A percentile compares a stretch with the other conserved stretches of the same genome.
Conservation (phyloP, 2,888 invertebrate species). For the Leucania comma region DNA sequence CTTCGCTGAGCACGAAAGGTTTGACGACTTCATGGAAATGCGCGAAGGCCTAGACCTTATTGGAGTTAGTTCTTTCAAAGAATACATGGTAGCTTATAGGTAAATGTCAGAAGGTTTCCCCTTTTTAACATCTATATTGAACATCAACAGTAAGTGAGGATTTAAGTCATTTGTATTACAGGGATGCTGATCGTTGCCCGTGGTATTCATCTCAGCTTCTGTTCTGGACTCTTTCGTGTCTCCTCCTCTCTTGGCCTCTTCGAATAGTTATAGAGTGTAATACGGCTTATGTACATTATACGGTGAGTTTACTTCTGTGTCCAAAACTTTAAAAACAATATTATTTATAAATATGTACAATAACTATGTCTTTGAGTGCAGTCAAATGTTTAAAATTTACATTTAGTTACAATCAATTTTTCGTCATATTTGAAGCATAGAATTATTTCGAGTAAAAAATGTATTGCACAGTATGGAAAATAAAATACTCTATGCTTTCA, state of each 20-base stretch:
- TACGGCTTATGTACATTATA: slow-evolving; percentile 95
- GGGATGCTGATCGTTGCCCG: slow-evolving; percentile 89
- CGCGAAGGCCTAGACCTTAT: slow-evolving; percentile 94
- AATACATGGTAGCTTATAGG: slow-evolving; percentile 90
- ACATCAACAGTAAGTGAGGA: slow-evolving; percentile 40
- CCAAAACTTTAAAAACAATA: background rate
- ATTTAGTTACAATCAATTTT: background rate
- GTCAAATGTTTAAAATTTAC: background rate
- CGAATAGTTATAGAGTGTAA: slow-evolving; percentile 95
- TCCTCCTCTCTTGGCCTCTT: slow-evolving; percentile 96
- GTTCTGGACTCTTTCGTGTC: slow-evolving; percentile 94
- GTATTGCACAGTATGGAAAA: background rate
- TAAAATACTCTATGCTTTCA: background rate
- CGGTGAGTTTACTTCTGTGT: slow-evolving; percentile 85
- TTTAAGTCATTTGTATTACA: slow-evolving; percentile 70
- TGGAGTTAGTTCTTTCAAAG: slow-evolving; percentile 91
- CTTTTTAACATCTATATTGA: background rate
- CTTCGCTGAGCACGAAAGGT: slow-evolving; percentile 94
- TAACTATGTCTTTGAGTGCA: background rate
- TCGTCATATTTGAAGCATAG: background rate
- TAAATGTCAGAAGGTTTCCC: slow-evolving; percentile 63
- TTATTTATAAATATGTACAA: background rate
- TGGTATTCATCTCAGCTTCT: slow-evolving; percentile 93
- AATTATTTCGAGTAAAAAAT: background rate
- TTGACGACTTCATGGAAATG: slow-evolving; percentile 97